Conservation (phyloP, 2,888 invertebrate species). For the Conomelus anceps region DNA sequence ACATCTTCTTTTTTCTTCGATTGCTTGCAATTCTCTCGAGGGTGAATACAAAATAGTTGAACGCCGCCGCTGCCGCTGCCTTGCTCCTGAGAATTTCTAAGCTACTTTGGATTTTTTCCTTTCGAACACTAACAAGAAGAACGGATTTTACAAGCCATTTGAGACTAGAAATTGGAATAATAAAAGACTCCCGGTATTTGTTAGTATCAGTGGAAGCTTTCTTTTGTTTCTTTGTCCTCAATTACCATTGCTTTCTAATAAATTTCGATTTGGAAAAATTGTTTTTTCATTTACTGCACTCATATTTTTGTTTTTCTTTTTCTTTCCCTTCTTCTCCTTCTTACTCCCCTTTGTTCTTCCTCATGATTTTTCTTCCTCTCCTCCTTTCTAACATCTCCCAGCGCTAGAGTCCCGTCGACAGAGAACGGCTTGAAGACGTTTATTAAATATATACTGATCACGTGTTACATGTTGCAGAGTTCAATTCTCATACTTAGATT, state of each 20-base stretch:
- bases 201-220: neutral
- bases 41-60: neutral
- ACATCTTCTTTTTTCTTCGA: neutral
- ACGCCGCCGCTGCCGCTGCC: neutral
- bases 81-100: neutral
- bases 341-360: too few species aligned
- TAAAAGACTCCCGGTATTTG: neutral
- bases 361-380: too few species aligned
- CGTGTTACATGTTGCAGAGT: too few species aligned
- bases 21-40: neutral
- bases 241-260: neutral
- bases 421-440: too few species aligned
- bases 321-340: too few species aligned
- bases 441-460: too few species aligned
- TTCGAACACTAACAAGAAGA: neutral
- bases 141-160: neutral
- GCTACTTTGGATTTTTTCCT: neutral
- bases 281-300: too few species aligned
- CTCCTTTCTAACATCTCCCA: too few species aligned
- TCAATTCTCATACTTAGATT: too few species aligned
- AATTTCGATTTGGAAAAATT: too few species aligned
- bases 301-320: too few species aligned
- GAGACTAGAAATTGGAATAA: neutral
- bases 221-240: neutral
- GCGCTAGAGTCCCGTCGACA: too few species aligned